Evolutionary conservation across 2,888 invertebrate species (phyloP).

Genomic region (Tenthredo scrophulariae): DNA sequence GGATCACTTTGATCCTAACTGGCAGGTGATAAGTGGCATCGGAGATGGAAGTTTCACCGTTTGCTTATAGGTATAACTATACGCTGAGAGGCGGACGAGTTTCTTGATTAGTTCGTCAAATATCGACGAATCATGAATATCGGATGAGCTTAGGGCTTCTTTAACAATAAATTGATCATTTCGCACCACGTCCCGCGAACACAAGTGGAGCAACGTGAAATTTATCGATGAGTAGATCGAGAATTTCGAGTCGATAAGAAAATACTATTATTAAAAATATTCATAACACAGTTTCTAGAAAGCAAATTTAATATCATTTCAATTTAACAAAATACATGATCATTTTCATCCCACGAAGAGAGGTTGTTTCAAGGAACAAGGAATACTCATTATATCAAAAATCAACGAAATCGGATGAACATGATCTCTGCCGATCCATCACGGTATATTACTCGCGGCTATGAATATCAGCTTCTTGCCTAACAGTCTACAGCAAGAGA

Average conservation of each 20-base stretch:
- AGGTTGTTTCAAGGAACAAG: not conserved
- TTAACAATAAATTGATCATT: conserved; percentile 12
- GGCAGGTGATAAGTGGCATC: conserved; percentile 39
- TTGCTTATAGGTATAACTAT: not conserved
- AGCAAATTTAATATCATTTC: not conserved
- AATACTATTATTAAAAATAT: not conserved
- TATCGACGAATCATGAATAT: conserved; percentile 6
- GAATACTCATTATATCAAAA: not conserved
- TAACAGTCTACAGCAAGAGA: not conserved
- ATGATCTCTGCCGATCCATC: conserved; percentile 1
- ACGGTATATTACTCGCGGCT: not conserved
- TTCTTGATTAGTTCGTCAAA: conserved; percentile 37
- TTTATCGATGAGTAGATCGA: not conserved
- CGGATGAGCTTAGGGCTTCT: not conserved
- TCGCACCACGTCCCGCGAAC: not conserved
- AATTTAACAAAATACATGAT: not conserved
- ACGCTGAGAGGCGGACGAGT: not conserved
- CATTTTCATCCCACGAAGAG: not conserved
- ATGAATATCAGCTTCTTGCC: not conserved
- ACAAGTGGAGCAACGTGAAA: not conserved
- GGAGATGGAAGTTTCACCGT: conserved; percentile 37
- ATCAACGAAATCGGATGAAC: not conserved
- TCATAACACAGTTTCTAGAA: not conserved
- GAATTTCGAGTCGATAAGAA: not conserved
- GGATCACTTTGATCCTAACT: conserved; percentile 37